Base-by-base conservation (phyloP, 1,140 invertebrate genomes). In the Akabosia matsudoensis region DNA sequence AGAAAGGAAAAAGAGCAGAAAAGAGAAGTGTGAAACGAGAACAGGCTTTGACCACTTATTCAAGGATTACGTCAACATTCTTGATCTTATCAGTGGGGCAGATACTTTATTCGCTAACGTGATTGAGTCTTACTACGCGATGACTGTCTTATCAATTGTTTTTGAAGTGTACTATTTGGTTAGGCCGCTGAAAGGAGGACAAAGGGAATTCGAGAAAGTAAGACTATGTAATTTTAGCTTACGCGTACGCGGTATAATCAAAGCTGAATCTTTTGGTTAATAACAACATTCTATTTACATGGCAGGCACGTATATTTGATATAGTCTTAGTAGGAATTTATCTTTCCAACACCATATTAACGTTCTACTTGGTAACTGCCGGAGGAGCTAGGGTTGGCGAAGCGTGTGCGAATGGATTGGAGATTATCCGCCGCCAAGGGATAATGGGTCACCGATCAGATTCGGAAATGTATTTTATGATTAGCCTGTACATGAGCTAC, bases 11-110 rank as follows among this genome's bases (percentile, higher is more conserved):
- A 72, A 72, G 28, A 7, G 16, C 13, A 52, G 74, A 0, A 51
- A 54, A n/a, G 76, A 77, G 1, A 77, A 79, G 52, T 64, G 67
- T 24, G 45, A 18, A 0, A 45, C 45, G 16, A 70, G 78, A 56
- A 79, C 78, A 1, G 78, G 78, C n/a, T 79, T 56, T 54, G 76
- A 79, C 34, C 74, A 79, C 37, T 22, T 79, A 22, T 79, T 79
- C 26, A 73, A 76, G 37, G 78, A 79, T 70, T 76, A 77, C 45
- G 76, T 77, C 0, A 51, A 67, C 1, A 24, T 79, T 1, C 37
- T 79, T 30, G 78, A 72, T 28, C 37, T 72, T 18, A 3, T 37
- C 18, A 72, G 37, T 34, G 78, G 73, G 18, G 52, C 78, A 7
- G 78, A 79, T 34, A 56, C 51, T 71, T 16, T 77, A 4, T 79